A percentile compares a stretch with the other conserved stretches of the same genome.
These are phyloP conservation scores for Gerosis bhagava DNA, from an alignment of 2,888 invertebrate genomes.

Conservation along the genomic window DNA sequence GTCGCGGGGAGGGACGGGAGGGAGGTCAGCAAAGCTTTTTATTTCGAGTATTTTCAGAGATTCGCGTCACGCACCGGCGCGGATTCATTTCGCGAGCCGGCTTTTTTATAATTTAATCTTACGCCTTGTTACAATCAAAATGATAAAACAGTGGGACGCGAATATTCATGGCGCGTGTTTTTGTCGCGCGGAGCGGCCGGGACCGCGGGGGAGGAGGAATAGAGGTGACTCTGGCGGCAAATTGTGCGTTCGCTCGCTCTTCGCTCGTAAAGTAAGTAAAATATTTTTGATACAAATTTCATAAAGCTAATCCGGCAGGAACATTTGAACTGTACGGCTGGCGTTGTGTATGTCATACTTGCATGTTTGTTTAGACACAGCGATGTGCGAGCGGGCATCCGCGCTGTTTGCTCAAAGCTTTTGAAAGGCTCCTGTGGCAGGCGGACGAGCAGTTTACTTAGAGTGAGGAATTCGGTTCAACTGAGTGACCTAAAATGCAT, in stretches of 20 bases:
- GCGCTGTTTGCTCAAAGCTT: constrained; percentile 8
- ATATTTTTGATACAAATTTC: constrained; percentile 6
- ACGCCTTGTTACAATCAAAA: constrained; percentile 54
- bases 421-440: constrained; percentile 15
- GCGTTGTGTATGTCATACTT: background rate
- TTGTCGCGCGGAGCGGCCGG: background rate
- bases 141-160: constrained; percentile 45
- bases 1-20: constrained; percentile 1
- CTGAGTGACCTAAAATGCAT: too few relatives aligned
- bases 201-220: too few relatives aligned
- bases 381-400: constrained; percentile 2
- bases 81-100: constrained; percentile 50
- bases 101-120: constrained; percentile 63
- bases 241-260: constrained; percentile 14
- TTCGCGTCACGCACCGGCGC: constrained; percentile 47
- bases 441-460: too few relatives aligned
- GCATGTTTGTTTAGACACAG: constrained; percentile 8
- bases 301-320: too few relatives aligned
- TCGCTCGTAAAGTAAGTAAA: constrained; percentile 3
- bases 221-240: too few relatives aligned
- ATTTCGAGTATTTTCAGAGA: constrained; percentile 27
- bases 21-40: too few relatives aligned
- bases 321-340: too few relatives aligned
- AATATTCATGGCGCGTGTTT: constrained; percentile 38
- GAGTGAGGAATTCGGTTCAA: too few relatives aligned